phyloP scores from a whole-genome alignment of 2,113 vertebrate genomes.

The Trachemys scripta region DNA sequence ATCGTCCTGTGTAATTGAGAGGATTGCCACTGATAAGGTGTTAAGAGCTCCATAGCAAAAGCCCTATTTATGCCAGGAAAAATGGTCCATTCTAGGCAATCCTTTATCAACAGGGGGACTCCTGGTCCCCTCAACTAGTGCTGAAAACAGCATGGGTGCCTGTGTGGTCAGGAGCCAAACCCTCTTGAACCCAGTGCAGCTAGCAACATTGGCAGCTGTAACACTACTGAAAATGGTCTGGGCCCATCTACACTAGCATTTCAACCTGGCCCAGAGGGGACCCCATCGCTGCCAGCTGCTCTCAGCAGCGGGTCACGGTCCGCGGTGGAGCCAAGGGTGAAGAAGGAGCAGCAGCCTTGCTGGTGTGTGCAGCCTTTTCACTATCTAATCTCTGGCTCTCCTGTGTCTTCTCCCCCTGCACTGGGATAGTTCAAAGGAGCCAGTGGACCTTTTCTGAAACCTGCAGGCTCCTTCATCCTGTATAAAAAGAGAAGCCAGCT shows the following conservation, averaged over 20 bases:
- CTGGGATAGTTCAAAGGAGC: rapidly evolving
- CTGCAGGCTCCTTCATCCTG: rapidly evolving
- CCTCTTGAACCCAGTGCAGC: too few species aligned
- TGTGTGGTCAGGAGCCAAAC: too few species aligned
- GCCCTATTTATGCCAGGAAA: too few species aligned
- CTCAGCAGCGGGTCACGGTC: rapidly evolving
- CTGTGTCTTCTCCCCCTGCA: background rate
- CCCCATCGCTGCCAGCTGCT: background rate
- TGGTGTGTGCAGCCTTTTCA: background rate
- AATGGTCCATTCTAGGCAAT: too few species aligned
- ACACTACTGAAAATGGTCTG: too few species aligned
- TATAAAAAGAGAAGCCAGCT: background rate
- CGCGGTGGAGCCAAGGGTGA: background rate
- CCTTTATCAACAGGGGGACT: too few species aligned
- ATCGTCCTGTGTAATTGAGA: background rate
- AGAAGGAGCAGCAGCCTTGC: background rate
- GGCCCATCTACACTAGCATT: too few species aligned
- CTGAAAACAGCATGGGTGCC: too few species aligned
- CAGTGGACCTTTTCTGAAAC: background rate
- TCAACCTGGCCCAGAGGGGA: background rate
- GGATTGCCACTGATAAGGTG: too few species aligned
- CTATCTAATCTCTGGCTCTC: background rate
- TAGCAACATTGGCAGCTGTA: too few species aligned
- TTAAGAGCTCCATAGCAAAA: too few species aligned
- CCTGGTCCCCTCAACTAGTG: too few species aligned